Base-by-base conservation (phyloP, 2,888 invertebrate genomes). In the Tinea trinotella region DNA sequence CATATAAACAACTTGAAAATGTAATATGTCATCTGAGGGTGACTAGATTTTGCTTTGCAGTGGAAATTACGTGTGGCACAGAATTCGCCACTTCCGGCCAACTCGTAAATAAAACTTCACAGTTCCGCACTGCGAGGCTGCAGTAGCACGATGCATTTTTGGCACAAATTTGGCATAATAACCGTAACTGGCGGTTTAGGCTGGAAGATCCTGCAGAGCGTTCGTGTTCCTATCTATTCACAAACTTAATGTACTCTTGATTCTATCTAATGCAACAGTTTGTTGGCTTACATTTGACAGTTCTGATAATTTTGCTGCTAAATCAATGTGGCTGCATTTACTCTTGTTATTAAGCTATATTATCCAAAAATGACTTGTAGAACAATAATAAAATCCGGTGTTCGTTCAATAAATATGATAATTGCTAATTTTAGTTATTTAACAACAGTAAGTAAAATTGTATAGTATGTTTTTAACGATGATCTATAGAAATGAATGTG, bases 81-180 rank as follows among this genome's bases (percentile, higher is more conserved):
- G 52, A 17, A 30, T n/a, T 34, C 52, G 12, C 52, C 52, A 52
- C 52, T 52, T 52, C 52, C 52, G 52, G 35, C 52, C 52, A 34
- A 34, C 52, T 52, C 52, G 52, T 52, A 52, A 52, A 52, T 52
- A 52, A 52, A 52, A 52, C 34, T 30, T 19, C 20, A 12, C 19
- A 12, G 19, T 53, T 40, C 36, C 53, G 40, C 19, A 35, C 40
- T 18, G 6, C 40, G 22, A 36, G 13, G 17, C 53, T 35, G 53
- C 40, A 36, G 36, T 22, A 52, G 36, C 35, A 20, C 53, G 36
- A 53, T 53, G 52, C 53, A 30, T 53, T 53, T 50, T 53, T 53
- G 53, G 53, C 53, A 53, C 53, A 53, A 53, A 53, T 20, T 53
- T 53, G 17, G 53, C 53, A 53, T 53, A 53, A 53, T 53, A 53